These are phyloP conservation scores for Colletes latitarsis DNA, from an alignment of 1,140 invertebrate genomes.

Conservation along the genomic window DNA sequence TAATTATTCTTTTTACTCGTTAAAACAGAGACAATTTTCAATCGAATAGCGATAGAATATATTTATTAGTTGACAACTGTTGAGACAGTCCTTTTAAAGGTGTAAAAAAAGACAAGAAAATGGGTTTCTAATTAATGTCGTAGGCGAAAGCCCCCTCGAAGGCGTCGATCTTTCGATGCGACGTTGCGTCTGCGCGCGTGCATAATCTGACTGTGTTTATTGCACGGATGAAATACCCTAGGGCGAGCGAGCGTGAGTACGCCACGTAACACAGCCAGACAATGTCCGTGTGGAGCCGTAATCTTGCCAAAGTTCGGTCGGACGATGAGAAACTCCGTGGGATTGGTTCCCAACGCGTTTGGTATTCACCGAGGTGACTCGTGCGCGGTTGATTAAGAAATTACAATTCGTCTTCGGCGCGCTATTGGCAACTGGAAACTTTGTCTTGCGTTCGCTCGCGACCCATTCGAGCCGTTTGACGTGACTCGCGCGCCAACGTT, in stretches of 20 bases:
- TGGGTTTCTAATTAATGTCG: too few relatives aligned
- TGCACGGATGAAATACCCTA: constrained; percentile 43
- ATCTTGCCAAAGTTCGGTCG: constrained; percentile 59
- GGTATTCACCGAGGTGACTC: constrained; percentile 20
- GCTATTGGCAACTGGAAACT: neutral
- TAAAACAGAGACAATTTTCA: too few relatives aligned
- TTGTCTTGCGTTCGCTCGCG: neutral
- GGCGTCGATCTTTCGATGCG: too few relatives aligned
- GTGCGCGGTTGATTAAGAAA: constrained; percentile 39
- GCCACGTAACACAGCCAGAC: neutral
- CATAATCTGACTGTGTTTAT: constrained; percentile 47
- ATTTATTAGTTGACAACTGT: too few relatives aligned
- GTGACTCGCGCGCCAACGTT: neutral
- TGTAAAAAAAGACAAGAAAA: too few relatives aligned
- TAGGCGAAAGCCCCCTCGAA: too few relatives aligned
- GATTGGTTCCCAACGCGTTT: constrained; percentile 49
- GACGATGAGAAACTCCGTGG: constrained; percentile 49
- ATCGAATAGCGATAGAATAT: too few relatives aligned
- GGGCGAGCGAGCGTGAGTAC: constrained; percentile 21
- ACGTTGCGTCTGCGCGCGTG: neutral
- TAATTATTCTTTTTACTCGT: too few relatives aligned
- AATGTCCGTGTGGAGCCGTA: constrained; percentile 50
- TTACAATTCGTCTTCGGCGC: constrained; percentile 33
- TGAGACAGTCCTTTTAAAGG: too few relatives aligned
- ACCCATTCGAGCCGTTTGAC: neutral